Conservation (phyloP, 2,797 vertebrate species). For the Decapterus maruadsi region DNA sequence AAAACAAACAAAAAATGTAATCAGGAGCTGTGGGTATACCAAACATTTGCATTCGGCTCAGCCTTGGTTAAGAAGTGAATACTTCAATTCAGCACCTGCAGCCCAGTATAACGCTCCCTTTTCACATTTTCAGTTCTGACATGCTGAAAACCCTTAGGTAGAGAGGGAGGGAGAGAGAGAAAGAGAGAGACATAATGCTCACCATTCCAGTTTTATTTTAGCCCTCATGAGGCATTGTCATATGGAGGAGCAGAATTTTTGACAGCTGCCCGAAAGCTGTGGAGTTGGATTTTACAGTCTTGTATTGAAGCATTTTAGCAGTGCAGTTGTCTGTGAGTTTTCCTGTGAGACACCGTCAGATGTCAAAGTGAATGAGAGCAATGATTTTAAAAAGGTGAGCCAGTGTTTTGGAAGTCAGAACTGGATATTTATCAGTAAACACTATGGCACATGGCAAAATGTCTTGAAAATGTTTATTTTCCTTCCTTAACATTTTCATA, state of each 20-base stretch:
- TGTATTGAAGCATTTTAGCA: slow-evolving; percentile 61
- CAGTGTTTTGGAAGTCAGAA: slow-evolving; percentile 36
- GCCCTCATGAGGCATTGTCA: slow-evolving; percentile 76
- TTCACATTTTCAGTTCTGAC: slow-evolving; percentile 79
- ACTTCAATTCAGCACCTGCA: slow-evolving; percentile 77
- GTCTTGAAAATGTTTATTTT: neutral
- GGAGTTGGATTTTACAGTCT: slow-evolving; percentile 58
- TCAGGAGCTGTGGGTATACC: slow-evolving; percentile 60
- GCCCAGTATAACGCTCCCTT: slow-evolving; percentile 67
- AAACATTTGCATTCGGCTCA: slow-evolving; percentile 68
- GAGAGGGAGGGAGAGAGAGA: too few relatives aligned
- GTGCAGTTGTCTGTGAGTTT: slow-evolving; percentile 49
- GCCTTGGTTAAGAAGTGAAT: slow-evolving; percentile 77
- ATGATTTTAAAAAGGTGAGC: slow-evolving; percentile 45
- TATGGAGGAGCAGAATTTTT: slow-evolving; percentile 68
- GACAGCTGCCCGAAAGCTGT: slow-evolving; percentile 69
- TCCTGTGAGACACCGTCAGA: slow-evolving; percentile 54
- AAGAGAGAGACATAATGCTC: slow-evolving; percentile 59
- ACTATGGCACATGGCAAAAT: neutral
- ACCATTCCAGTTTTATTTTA: slow-evolving; percentile 81
- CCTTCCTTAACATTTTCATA: neutral
- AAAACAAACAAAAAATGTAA: neutral
- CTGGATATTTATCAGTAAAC: slow-evolving; percentile 27
- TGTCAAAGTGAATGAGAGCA: slow-evolving; percentile 52
- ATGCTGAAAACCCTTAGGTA: slow-evolving; percentile 66